Base-by-base conservation (phyloP, 2,113 vertebrate genomes). In the Bubo bubo region DNA sequence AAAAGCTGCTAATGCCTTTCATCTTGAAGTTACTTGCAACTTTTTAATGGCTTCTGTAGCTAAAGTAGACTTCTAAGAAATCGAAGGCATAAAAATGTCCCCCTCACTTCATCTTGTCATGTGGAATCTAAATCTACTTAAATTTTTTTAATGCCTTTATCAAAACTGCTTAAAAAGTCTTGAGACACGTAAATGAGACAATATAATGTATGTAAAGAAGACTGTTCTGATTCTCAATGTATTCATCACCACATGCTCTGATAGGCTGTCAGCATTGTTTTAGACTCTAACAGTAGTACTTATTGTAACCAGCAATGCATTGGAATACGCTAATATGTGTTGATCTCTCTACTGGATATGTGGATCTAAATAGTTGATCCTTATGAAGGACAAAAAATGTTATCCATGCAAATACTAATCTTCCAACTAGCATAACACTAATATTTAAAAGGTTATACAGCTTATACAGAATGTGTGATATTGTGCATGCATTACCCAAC, bases 1-100 rank as follows among this genome's bases (percentile, higher is more conserved):
- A 95, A 98, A 97, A 95, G 97, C 93, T 95, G 91, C 94, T 96
- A 77, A 91, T 95, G 86, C 94, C 93, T 97, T 98, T 98, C 97
- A 91, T 98, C 95, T 97, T 85, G 64, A 98, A 98, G 97, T 97
- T 94, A 79, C 95, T 91, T 93, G 41, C 93, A 96, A 97, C 96
- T 98, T 97, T 96, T 95, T 97, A 96, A 95, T 96, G 94, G 88
- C 73, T 90, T 67, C 90, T 76, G 17, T 66, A 60, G 89, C 92
- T 80, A 53, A 95, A 95, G 81, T 34, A 95, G 89, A 96, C 66
- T 85, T 93, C 86, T 49, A 68, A 96, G 85, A 96, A 94, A 73
- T 79, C n/a, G 64, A 88, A 91, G 95, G 55, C 67, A 81, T 95
- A 80, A 63, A 63, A 88, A 68, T 83, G 82, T 82, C 72, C 82